Conservation (phyloP, 2,797 vertebrate species). For the Enteromius fasciolatus region DNA sequence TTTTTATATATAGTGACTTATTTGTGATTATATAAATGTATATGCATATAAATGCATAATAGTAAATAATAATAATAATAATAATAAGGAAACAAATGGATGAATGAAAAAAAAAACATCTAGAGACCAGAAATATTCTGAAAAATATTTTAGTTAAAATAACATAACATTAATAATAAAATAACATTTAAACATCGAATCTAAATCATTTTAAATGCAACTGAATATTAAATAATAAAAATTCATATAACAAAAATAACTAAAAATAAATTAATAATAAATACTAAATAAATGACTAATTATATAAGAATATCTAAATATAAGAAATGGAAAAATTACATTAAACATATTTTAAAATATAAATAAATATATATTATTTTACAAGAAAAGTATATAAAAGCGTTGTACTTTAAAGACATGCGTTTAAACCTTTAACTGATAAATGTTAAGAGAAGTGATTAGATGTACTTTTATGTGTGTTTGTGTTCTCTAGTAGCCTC, state of each 20-base stretch:
- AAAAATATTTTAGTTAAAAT: neutral
- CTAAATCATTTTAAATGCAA: neutral
- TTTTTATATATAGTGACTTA: neutral
- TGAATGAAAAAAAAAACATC: neutral
- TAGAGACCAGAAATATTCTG: neutral
- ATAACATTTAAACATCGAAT: too few relatives aligned
- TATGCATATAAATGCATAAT: neutral
- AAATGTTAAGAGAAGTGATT: neutral
- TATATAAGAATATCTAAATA: neutral
- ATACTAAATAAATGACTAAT: too few relatives aligned
- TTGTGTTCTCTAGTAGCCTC: neutral
- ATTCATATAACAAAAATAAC: neutral
- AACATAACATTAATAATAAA: neutral
- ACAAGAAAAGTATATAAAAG: neutral
- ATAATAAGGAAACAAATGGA: neutral
- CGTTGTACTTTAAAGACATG: neutral
- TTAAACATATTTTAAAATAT: neutral
- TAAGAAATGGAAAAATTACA: neutral
- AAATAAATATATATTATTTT: neutral
- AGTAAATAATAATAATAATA: neutral
- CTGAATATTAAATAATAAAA: neutral
- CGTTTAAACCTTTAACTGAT: neutral
- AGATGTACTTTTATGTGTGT: neutral
- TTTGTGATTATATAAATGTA: neutral
- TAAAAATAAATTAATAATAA: too few relatives aligned